Percentiles rank a stretch among this genome's conserved stretches.
phyloP scores from a whole-genome alignment of 2,888 invertebrate genomes.

The Platerodrilus igneus region DNA sequence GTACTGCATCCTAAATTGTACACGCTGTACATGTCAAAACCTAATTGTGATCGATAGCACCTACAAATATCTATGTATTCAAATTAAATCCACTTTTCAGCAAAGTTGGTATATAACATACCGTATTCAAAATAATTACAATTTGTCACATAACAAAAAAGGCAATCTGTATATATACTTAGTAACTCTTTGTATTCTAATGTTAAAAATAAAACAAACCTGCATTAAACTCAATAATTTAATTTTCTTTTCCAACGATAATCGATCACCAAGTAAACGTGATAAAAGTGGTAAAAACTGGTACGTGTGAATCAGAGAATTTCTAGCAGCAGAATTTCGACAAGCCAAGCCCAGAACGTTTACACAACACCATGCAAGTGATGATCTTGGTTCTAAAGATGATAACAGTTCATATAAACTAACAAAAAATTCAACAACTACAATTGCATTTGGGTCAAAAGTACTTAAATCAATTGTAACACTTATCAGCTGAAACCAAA shows the following conservation, averaged over 20 bases:
- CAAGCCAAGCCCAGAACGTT: conserved; percentile 61
- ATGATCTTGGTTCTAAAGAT: conserved; percentile 52
- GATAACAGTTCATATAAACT: conserved; percentile 63
- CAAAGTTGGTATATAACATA: no score
- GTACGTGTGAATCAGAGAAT: conserved; percentile 63
- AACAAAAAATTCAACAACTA: conserved; percentile 64
- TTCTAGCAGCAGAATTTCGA: conserved; percentile 57
- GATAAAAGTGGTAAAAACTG: conserved; percentile 65
- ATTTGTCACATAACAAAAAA: not conserved
- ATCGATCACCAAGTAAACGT: conserved; percentile 55
- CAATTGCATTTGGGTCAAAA: conserved; percentile 62
- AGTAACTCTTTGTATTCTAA: not conserved
- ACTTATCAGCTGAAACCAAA: conserved; percentile 55
- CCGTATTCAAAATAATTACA: no score
- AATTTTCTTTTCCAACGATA: conserved; percentile 61
- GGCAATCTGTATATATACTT: not conserved
- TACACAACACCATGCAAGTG: conserved; percentile 61
- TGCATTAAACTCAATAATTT: conserved; percentile 61
- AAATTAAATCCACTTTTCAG: no score
- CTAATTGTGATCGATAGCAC: no score
- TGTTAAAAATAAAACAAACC: no score
- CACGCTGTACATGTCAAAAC: no score
- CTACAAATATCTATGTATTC: no score
- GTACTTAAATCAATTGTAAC: conserved; percentile 60
- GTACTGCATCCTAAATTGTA: no score